These are phyloP conservation scores for Phenacoccus solenopsis DNA, from an alignment of 1,140 invertebrate species.

Conservation along the genomic window DNA sequence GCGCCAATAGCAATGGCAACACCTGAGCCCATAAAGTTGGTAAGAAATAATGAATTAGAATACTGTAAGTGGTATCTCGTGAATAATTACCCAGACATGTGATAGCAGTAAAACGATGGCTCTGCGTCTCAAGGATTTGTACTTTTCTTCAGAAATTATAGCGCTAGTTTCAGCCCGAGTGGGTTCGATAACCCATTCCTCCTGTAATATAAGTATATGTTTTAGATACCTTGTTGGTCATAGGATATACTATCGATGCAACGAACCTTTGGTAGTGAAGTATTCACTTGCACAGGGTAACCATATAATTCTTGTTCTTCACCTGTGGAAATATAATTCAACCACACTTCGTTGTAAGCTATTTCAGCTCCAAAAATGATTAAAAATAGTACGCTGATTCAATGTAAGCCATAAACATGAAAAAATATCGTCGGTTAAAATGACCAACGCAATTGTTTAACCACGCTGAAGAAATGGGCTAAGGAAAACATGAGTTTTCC, in stretches of 20 bases:
- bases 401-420: slow-evolving; percentile 84
- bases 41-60: too few species aligned
- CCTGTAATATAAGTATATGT: background rate
- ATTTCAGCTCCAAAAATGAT: slow-evolving; percentile 75
- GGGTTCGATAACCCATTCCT: slow-evolving; percentile 17
- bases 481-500: slow-evolving; percentile 26
- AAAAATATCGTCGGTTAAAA: slow-evolving; percentile 88
- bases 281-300: slow-evolving; percentile 64
- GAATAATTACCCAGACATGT: slow-evolving; percentile 1
- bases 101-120: slow-evolving; percentile 21
- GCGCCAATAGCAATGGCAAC: slow-evolving; percentile 60
- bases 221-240: too few species aligned
- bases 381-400: slow-evolving; percentile 74
- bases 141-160: background rate
- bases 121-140: slow-evolving; percentile 13
- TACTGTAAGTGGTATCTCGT: too few species aligned
- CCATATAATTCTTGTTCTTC: slow-evolving; percentile 54
- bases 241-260: too few species aligned
- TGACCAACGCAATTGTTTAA: slow-evolving; percentile 94
- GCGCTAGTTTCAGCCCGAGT: background rate
- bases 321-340: slow-evolving; percentile 21
- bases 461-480: slow-evolving; percentile 55
- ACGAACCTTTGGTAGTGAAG: slow-evolving; percentile 60
- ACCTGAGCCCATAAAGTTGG: slow-evolving; percentile 36
- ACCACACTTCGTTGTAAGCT: slow-evolving; percentile 67